Evolutionary conservation across 2,888 invertebrate species (phyloP).

Genomic region (Lithosia quadra): DNA sequence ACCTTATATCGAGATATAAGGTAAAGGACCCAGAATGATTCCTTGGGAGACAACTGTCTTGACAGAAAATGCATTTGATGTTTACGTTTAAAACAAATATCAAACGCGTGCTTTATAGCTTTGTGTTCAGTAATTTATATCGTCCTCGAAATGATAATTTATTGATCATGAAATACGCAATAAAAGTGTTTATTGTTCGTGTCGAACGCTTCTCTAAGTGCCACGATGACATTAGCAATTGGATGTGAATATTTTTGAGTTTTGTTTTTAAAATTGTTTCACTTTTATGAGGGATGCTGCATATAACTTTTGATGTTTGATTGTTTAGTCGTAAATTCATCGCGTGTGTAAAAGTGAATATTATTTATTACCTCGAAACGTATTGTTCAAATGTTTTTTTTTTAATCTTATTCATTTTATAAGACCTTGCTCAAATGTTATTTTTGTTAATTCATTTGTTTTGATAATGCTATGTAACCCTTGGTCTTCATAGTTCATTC

Average conservation of each 20-base stretch:
- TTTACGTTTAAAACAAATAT: conserved; percentile 26
- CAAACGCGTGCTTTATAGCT: conserved; percentile 20
- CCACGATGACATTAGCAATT: conserved; percentile 27
- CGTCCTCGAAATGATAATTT: conserved; percentile 61
- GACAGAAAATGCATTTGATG: conserved; percentile 18
- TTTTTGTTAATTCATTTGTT: not conserved
- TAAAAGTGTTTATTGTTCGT: conserved; percentile 57
- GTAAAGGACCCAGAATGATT: not conserved
- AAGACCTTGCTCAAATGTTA: not conserved
- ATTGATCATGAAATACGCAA: conserved; percentile 57
- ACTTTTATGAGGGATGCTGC: not conserved
- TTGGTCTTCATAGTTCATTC: no score
- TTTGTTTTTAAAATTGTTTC: conserved; percentile 1
- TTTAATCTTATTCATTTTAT: no score
- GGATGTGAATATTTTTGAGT: conserved; percentile 15
- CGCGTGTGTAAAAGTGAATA: not conserved
- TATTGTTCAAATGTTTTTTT: not conserved
- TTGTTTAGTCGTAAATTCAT: not conserved
- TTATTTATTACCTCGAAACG: not conserved
- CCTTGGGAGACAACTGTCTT: conserved; percentile 8
- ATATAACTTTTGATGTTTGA: not conserved
- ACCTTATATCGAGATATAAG: no score
- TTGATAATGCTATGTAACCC: not conserved
- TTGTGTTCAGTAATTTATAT: conserved; percentile 50
- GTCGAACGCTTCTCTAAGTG: conserved; percentile 40